Conservation (phyloP, 2,888 invertebrate species). For the Pelosia muscerda region DNA sequence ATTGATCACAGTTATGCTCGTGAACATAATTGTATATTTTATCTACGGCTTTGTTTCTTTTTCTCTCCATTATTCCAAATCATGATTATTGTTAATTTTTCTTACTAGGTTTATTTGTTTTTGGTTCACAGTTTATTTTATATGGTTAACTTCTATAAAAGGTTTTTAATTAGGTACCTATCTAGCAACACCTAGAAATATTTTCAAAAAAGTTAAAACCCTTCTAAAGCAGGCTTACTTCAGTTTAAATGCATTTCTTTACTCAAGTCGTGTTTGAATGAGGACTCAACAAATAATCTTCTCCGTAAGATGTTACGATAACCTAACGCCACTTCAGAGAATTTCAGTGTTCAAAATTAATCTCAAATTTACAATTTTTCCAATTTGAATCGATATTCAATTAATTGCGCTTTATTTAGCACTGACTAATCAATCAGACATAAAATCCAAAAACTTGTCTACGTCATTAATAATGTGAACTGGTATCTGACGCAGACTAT, state of each 20-base stretch:
- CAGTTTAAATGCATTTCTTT: conserved; percentile 54
- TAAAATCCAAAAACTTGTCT: too few relatives aligned
- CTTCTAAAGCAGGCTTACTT: conserved; percentile 31
- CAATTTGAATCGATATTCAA: background rate
- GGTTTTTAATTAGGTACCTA: too few relatives aligned
- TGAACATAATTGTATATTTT: background rate
- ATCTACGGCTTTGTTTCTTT: too few relatives aligned
- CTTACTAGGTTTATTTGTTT: background rate
- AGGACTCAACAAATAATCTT: conserved; percentile 54
- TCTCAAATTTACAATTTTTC: background rate
- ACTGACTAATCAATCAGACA: background rate
- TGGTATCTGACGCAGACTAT: background rate
- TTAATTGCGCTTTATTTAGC: background rate
- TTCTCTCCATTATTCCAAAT: background rate
- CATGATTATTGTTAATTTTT: background rate
- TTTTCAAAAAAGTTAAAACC: background rate
- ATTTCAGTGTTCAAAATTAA: conserved; percentile 8
- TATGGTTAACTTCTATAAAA: too few relatives aligned
- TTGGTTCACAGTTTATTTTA: too few relatives aligned
- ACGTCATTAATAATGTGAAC: too few relatives aligned
- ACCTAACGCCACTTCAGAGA: conserved; percentile 59
- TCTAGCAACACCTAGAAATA: too few relatives aligned
- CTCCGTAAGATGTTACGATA: conserved; percentile 59
- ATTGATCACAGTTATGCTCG: background rate
- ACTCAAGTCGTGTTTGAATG: conserved; percentile 54